Evolutionary conservation across 2,113 vertebrate species (phyloP), one percentile per base, ranked within the genome.

Genomic region (Lipophrys pholis): DNA sequence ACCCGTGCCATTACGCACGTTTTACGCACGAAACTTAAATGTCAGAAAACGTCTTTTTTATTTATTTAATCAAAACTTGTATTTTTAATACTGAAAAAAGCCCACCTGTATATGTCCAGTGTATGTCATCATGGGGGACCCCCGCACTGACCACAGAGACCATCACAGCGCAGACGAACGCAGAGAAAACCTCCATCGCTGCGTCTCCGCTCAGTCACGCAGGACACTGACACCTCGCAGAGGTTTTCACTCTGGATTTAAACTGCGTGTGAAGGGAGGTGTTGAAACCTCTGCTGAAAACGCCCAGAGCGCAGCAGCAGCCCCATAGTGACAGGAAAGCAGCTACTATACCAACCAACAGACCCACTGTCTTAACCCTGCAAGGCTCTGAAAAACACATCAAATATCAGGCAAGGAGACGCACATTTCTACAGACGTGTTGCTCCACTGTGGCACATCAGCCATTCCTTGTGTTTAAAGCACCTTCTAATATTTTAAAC

Each of bases 21-120:
- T 73, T 81, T 78, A 65, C 74, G 65, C 78, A 77, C 2, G 16
- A 43, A 8, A 12, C 6, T 60, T 17, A 5, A 38, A 30, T 2
- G 21, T 30, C 21, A 4, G 21, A 30, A 30, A 30, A n/a, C n/a
- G n/a, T n/a, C n/a, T n/a, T n/a, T n/a, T 46, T 46, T 46, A 14
- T 46, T 46, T 3, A 14, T 5, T 5, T 46, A 14, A 46, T 6
- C 6, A 12, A 42, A 6, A 12, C 8, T 0, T 8, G 10, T 7
- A 8, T 10, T 42, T 8, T 42, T 42, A 42, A 42, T 1, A 42
- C 7, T 42, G 5, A 7, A 41, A 21, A 39, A 15, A 35, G 14
- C 86, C 59, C 87, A 93, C 94, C 94, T 86, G 64, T 80, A 70
- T 95, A 94, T 35, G 94, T 93, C 94, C 94, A 95, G 61, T 92